phyloP scores from a whole-genome alignment of 2,113 vertebrate genomes.

The Pterocles gutturalis region DNA sequence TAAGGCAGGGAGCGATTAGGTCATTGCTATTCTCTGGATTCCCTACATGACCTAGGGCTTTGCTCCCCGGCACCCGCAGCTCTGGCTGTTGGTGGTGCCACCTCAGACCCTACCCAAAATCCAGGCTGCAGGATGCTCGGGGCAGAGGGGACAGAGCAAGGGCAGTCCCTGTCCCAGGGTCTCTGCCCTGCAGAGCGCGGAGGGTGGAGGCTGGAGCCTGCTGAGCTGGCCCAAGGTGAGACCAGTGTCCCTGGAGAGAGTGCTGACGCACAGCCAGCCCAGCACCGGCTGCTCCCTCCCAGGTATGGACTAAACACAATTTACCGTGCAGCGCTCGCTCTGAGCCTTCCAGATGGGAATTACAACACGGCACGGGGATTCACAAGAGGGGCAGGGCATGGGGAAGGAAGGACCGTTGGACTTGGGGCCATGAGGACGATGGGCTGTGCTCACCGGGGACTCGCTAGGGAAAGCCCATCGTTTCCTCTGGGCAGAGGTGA shows the following conservation, averaged over 20 bases:
- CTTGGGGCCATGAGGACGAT: accelerated
- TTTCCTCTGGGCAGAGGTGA: background rate
- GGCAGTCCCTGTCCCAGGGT: background rate
- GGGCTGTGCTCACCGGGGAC: background rate
- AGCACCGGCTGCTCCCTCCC: background rate
- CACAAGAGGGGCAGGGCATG: accelerated
- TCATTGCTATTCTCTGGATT: background rate
- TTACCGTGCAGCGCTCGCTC: background rate
- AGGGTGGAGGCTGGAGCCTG: background rate
- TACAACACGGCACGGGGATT: background rate
- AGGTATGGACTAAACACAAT: background rate
- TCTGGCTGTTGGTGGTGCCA: background rate
- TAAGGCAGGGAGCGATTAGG: background rate
- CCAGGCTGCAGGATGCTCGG: background rate
- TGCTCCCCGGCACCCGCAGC: background rate
- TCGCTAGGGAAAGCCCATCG: background rate
- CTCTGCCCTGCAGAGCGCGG: background rate
- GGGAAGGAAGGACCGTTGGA: background rate
- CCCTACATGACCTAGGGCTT: background rate
- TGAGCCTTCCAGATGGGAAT: background rate
- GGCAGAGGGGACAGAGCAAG: background rate
- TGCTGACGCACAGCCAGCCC: background rate
- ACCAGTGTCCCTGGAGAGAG: background rate
- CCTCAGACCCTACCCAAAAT: background rate
- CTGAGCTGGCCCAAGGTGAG: background rate